Conservation (phyloP, 2,113 vertebrate species). For the Colius striatus region DNA sequence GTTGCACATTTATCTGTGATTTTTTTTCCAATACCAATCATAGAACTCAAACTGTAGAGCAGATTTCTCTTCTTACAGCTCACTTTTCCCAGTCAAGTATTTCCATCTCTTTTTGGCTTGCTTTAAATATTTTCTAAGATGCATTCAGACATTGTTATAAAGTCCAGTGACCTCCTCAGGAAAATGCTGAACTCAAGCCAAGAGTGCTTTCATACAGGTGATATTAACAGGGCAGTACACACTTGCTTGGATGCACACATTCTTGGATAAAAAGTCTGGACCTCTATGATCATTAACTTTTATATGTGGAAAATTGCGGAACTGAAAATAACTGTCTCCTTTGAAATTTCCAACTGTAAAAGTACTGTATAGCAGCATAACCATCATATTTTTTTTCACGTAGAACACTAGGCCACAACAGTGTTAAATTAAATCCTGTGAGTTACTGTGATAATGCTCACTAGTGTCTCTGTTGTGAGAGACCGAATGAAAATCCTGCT, state of each 20-base stretch:
- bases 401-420: background rate
- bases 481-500: background rate
- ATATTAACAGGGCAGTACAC: background rate
- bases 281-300: background rate
- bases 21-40: background rate
- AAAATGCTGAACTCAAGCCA: background rate
- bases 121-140: background rate
- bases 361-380: background rate
- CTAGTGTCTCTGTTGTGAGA: background rate
- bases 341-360: background rate
- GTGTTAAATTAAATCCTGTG: background rate
- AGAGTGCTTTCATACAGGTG: background rate
- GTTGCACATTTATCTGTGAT: background rate
- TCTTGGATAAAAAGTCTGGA: background rate
- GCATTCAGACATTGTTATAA: background rate
- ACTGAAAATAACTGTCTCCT: background rate
- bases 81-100: background rate
- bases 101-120: background rate
- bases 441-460: background rate
- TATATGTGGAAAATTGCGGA: background rate
- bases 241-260: background rate
- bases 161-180: background rate
- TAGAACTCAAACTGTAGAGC: background rate
- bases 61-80: background rate
- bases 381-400: background rate